Evolutionary conservation across 2,888 invertebrate genomes (phyloP).

Genomic region (Cordilura impudica): DNA sequence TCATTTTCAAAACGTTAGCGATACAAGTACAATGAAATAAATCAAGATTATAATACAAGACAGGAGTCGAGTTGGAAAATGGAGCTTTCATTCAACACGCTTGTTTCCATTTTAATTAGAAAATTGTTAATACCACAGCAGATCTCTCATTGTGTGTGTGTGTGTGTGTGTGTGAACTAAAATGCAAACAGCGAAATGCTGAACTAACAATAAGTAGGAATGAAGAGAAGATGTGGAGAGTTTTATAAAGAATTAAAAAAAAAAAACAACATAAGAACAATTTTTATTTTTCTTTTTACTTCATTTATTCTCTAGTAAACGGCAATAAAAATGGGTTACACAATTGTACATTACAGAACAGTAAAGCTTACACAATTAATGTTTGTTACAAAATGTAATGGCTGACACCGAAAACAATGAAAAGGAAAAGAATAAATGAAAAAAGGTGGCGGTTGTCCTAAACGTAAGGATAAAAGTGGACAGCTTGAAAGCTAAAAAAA

Average conservation of each 20-base stretch:
- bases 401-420: neutral
- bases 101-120: constrained; percentile 67
- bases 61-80: constrained; percentile 63
- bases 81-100: constrained; percentile 64
- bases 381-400: constrained; percentile 13
- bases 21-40: constrained; percentile 66
- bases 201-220: neutral
- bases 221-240: neutral
- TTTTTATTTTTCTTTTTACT: constrained; percentile 36
- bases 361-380: constrained; percentile 42
- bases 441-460: neutral
- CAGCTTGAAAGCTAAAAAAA: neutral
- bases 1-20: constrained; percentile 42
- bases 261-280: constrained; percentile 20
- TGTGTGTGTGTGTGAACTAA: no score
- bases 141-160: neutral
- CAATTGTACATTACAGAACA: constrained; percentile 32
- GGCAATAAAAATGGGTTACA: constrained; percentile 39
- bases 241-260: neutral
- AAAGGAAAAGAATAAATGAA: neutral
- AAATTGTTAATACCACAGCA: constrained; percentile 61
- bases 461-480: neutral
- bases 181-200: neutral
- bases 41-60: constrained; percentile 69
- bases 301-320: neutral